Percentiles rank a stretch among this genome's conserved stretches.
Conservation (phyloP, 2,797 vertebrate genomes). For the Alexandromys oeconomus region DNA sequence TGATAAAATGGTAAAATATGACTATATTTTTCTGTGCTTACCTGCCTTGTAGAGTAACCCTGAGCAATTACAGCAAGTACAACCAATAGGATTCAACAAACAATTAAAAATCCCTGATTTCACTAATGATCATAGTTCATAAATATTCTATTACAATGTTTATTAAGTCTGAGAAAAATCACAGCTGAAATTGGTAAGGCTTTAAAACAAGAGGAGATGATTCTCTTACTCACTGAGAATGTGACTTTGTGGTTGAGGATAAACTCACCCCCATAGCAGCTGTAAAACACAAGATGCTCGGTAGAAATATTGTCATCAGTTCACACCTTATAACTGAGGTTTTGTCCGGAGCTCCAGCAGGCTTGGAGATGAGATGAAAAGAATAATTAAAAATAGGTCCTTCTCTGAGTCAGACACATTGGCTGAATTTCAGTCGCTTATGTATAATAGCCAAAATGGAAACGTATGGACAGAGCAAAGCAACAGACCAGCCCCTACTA, state of each 20-base stretch:
- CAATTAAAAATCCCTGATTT: conserved; percentile 2
- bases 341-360: neutral
- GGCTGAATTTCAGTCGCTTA: neutral
- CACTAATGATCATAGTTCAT: conserved; percentile 1
- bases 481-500: neutral
- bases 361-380: neutral
- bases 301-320: conserved; percentile 36
- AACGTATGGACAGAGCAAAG: neutral
- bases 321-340: neutral
- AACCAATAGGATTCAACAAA: neutral
- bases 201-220: conserved; percentile 55
- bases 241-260: conserved; percentile 12
- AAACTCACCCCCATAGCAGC: conserved; percentile 42
- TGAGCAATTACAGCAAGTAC: neutral
- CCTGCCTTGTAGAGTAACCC: neutral
- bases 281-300: conserved; percentile 56
- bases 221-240: neutral
- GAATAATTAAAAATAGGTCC: neutral
- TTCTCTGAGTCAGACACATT: neutral
- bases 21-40: neutral
- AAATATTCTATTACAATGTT: conserved; percentile 28
- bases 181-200: conserved; percentile 35
- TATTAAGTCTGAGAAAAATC: conserved; percentile 32
- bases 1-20: neutral
- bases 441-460: neutral